These are phyloP conservation scores for Bombylius major DNA, from an alignment of 2,888 invertebrate species.

Conservation along the genomic window DNA sequence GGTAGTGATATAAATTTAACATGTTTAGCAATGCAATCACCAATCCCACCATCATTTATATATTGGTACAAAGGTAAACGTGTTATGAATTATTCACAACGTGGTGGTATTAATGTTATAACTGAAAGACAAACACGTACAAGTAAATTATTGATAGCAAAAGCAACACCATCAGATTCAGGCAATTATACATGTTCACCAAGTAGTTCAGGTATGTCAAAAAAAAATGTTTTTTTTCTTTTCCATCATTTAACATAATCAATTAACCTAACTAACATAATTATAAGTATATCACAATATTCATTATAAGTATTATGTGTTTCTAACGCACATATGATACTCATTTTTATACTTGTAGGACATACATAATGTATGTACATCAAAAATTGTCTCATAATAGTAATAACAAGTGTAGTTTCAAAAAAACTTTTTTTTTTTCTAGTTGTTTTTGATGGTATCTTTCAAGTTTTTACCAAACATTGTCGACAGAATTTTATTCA, in stretches of 20 bases:
- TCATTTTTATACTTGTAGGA: no score
- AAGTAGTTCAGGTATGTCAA: constrained; percentile 49
- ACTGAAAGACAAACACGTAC: constrained; percentile 79
- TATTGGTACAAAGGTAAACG: constrained; percentile 78
- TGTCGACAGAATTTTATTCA: no score
- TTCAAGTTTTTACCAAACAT: no score
- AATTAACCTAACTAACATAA: neutral
- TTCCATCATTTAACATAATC: no score
- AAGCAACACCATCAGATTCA: constrained; percentile 71
- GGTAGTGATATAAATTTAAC: constrained; percentile 90
- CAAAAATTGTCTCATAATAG: no score
- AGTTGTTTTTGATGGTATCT: no score
- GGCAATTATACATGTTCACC: constrained; percentile 84
- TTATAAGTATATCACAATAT: no score
- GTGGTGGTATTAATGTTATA: constrained; percentile 80
- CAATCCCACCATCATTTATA: constrained; percentile 56
- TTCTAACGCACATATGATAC: no score
- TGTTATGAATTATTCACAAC: constrained; percentile 75
- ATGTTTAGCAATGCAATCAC: constrained; percentile 70
- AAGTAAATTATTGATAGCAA: constrained; percentile 73
- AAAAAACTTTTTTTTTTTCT: no score
- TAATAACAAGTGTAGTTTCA: no score
- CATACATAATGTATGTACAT: no score
- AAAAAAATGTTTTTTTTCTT: constrained; percentile 15
- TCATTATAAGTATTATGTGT: no score